phyloP scores from a whole-genome alignment of 2,888 invertebrate genomes.

The Autographa gamma region DNA sequence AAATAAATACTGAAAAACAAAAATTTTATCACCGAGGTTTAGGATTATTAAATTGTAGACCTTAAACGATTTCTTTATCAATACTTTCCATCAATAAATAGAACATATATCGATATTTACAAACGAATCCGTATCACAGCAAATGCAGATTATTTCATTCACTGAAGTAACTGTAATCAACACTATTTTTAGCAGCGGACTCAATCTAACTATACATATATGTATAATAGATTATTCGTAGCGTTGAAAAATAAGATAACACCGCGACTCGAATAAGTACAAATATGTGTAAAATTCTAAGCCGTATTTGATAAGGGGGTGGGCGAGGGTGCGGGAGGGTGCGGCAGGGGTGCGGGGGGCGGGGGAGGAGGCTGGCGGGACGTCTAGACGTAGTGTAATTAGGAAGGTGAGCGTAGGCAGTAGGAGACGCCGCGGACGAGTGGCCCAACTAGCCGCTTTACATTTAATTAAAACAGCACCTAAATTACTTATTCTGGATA shows the following conservation, averaged over 20 bases:
- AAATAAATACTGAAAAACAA: not conserved
- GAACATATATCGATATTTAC: conserved; percentile 1
- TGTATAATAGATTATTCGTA: conserved; percentile 11
- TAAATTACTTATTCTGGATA: conserved; percentile 59
- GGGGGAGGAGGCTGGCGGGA: conserved; percentile 75
- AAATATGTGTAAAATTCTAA: conserved; percentile 65
- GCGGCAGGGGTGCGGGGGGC: conserved; percentile 53
- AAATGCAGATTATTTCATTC: conserved; percentile 5
- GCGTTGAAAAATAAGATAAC: conserved; percentile 24
- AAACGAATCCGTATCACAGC: not conserved
- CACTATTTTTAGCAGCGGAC: not conserved
- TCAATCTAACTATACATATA: not conserved
- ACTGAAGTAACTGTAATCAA: not conserved
- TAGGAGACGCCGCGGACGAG: conserved; percentile 59
- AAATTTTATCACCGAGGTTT: not conserved
- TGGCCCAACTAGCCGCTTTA: conserved; percentile 69
- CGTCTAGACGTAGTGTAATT: conserved; percentile 87
- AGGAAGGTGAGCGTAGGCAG: conserved; percentile 86
- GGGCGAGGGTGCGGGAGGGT: conserved; percentile 52
- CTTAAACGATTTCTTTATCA: too few relatives aligned
- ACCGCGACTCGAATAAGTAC: conserved; percentile 44
- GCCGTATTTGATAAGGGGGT: conserved; percentile 72
- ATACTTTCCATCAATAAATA: not conserved
- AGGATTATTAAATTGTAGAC: not conserved
- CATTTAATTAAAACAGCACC: conserved; percentile 74